Conservation (phyloP, 2,113 vertebrate genomes). For the Carettochelys insculpta region DNA sequence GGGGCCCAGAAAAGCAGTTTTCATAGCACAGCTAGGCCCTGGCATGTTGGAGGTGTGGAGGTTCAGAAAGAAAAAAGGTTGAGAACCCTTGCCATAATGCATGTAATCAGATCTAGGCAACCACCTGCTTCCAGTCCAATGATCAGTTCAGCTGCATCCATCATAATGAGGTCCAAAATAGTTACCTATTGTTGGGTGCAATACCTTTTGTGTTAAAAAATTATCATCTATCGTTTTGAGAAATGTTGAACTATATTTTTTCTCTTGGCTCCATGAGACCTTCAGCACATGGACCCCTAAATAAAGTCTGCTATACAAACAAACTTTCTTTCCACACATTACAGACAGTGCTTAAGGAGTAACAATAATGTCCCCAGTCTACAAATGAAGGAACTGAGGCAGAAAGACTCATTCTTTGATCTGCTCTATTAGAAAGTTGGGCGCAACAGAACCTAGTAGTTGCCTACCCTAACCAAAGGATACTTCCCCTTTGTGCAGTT, state of each 20-base stretch:
- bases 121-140: not conserved
- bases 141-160: not conserved
- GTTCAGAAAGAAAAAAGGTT: no score
- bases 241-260: no score
- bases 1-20: no score
- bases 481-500: not conserved
- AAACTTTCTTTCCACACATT: not conserved
- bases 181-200: not conserved
- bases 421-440: not conserved
- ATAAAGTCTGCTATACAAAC: not conserved
- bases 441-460: not conserved
- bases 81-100: not conserved
- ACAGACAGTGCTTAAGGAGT: not conserved
- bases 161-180: not conserved
- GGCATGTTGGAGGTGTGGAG: no score
- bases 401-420: no score
- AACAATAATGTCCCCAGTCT: not conserved
- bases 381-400: not conserved
- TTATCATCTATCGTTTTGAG: not conserved
- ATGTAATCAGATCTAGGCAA: not conserved
- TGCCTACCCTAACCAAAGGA: not conserved
- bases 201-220: accelerated
- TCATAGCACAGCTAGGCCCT: no score
- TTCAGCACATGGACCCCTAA: not conserved
- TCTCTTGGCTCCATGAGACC: not conserved